Conservation (phyloP, 2,113 vertebrate species). For the Lonchura striata region DNA sequence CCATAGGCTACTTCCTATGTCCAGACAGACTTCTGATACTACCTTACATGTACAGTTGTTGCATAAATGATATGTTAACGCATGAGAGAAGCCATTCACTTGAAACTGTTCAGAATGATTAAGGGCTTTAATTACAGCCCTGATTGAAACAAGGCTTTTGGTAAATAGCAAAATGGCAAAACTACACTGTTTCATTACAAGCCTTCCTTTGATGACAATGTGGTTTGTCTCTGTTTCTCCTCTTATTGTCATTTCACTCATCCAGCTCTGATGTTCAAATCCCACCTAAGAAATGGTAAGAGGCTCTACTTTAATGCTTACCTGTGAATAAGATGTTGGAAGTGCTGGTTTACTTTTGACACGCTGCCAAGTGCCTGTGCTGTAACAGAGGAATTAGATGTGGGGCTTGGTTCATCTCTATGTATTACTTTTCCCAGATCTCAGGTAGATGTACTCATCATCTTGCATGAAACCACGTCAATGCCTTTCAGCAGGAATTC, state of each 20-base stretch:
- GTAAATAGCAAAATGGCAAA: constrained; percentile 64
- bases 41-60: not conserved
- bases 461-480: not conserved
- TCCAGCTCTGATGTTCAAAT: not conserved
- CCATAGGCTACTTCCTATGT: constrained; percentile 52
- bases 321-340: not conserved
- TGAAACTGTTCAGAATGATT: constrained; percentile 67
- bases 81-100: constrained; percentile 65
- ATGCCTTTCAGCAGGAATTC: not conserved
- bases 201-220: not conserved
- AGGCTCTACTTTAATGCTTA: not conserved
- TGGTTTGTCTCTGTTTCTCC: not conserved
- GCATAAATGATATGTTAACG: constrained; percentile 41
- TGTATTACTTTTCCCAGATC: not conserved
- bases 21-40: constrained; percentile 19
- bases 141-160: constrained; percentile 54
- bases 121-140: constrained; percentile 58
- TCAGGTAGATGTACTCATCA: not conserved
- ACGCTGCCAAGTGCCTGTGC: not conserved
- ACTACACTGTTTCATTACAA: constrained; percentile 16
- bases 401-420: not conserved
- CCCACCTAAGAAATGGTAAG: not conserved
- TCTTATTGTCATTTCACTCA: not conserved
- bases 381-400: not conserved
- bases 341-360: not conserved